Conservation (phyloP, 2,113 vertebrate genomes). For the Turnix velox region DNA sequence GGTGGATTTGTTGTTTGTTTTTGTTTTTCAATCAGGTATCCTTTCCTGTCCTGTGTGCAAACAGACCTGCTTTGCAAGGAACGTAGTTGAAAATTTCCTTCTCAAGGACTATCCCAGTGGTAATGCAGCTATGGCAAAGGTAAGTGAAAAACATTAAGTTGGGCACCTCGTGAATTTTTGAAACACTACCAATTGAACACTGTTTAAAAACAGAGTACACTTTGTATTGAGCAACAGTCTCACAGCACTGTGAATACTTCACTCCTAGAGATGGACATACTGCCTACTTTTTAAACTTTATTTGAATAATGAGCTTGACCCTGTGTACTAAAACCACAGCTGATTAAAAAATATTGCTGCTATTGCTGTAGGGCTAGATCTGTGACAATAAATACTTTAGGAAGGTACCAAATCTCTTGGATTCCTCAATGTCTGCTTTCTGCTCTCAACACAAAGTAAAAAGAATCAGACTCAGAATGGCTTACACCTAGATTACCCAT, state of each 20-base stretch:
- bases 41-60: conserved; percentile 65
- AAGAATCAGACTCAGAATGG: not conserved
- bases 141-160: conserved; percentile 42
- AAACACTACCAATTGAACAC: not conserved
- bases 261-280: not conserved
- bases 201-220: not conserved
- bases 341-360: not conserved
- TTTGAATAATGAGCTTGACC: not conserved
- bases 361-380: not conserved
- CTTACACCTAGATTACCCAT: not conserved
- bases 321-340: not conserved
- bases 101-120: conserved; percentile 33
- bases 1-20: not conserved
- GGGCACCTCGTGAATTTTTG: not conserved
- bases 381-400: not conserved
- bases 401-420: not conserved
- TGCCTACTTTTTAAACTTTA: not conserved
- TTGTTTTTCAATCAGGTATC: conserved; percentile 43
- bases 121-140: conserved; percentile 74
- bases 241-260: not conserved
- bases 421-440: not conserved
- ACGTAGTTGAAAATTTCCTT: conserved; percentile 73
- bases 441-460: not conserved
- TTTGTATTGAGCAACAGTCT: not conserved
- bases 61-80: conserved; percentile 61